phyloP scores from a whole-genome alignment of 2,113 vertebrate species.

The Rhynchomys soricoides region DNA sequence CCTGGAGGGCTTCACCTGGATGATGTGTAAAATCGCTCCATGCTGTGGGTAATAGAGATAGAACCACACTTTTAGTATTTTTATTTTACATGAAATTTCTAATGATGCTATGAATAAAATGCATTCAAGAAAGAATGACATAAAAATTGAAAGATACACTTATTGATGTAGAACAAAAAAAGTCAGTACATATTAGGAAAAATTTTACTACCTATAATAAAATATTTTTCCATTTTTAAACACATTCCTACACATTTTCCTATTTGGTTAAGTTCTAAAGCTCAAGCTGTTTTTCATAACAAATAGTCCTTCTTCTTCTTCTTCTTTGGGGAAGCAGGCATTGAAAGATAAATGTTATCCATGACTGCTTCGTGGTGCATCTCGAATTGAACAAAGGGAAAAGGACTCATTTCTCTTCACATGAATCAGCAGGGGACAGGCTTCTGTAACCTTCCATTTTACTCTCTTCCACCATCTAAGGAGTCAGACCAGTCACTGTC shows the following conservation, averaged over 20 bases:
- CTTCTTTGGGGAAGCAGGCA: background rate
- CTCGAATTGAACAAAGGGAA: constrained; percentile 41
- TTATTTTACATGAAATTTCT: background rate
- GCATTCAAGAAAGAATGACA: background rate
- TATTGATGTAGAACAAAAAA: background rate
- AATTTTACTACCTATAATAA: background rate
- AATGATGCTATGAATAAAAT: background rate
- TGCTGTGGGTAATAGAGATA: background rate
- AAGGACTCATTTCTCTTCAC: constrained; percentile 4
- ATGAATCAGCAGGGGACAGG: background rate
- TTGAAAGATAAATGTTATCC: background rate
- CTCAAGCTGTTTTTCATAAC: background rate
- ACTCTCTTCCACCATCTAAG: background rate
- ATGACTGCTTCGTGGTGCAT: background rate
- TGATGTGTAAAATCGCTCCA: background rate
- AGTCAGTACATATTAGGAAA: background rate
- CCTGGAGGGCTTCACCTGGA: background rate
- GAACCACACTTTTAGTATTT: background rate
- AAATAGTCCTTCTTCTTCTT: background rate
- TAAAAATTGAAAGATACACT: background rate
- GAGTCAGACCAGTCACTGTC: background rate
- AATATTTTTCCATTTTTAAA: background rate
- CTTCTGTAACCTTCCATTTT: constrained; percentile 15
- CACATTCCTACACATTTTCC: background rate
- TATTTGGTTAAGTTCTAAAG: constrained; percentile 19